Conservation (phyloP, 2,797 vertebrate species). For the Rachycentron canadum region DNA sequence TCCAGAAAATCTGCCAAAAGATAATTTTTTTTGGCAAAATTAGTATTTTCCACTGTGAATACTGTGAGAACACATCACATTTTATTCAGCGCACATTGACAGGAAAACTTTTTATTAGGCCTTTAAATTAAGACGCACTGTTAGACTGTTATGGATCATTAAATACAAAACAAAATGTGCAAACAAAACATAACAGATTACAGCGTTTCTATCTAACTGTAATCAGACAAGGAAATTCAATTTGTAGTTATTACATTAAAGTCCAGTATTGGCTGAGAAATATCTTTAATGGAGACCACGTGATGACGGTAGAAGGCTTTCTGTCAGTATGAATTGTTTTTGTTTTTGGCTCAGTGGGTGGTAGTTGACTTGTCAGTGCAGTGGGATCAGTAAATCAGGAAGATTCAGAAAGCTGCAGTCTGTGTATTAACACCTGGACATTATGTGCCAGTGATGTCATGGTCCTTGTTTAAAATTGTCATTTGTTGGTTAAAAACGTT, state of each 20-base stretch:
- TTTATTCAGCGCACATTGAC: not conserved
- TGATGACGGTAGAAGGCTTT: too few species aligned
- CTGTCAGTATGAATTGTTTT: too few species aligned
- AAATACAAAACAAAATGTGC: not conserved
- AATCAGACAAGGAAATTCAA: not conserved
- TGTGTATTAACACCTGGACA: not conserved
- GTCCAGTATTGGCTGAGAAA: too few species aligned
- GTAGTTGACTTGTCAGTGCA: slow-evolving; percentile 22
- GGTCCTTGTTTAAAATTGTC: not conserved
- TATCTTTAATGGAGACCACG: not conserved
- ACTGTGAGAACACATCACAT: not conserved
- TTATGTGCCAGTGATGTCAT: not conserved
- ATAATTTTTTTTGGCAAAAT: not conserved
- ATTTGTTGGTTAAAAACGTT: not conserved
- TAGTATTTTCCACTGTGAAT: not conserved
- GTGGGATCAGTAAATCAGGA: slow-evolving; percentile 26
- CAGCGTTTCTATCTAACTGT: too few species aligned
- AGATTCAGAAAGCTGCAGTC: not conserved
- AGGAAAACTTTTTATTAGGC: not conserved
- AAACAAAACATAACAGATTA: not conserved
- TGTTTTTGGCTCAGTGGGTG: slow-evolving; percentile 24
- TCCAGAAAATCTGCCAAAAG: not conserved
- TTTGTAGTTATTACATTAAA: not conserved
- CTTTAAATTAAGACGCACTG: not conserved
- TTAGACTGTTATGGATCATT: too few species aligned